Conservation (phyloP, 2,113 vertebrate species). For the Bettongia penicillata region DNA sequence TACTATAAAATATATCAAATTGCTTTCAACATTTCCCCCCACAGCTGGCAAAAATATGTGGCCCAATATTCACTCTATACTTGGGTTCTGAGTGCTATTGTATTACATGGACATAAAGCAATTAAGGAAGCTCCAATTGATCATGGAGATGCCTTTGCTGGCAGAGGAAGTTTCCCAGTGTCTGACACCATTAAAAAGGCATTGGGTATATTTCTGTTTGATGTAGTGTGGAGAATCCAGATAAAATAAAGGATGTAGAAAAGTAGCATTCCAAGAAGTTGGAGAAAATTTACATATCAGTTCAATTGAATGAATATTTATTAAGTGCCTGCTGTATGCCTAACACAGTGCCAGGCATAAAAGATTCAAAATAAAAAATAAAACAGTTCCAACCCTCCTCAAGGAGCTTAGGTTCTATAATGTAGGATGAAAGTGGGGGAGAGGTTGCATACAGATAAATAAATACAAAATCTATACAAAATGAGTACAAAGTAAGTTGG, state of each 20-base stretch:
- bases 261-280: too few species aligned
- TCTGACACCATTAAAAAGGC: fast-evolving
- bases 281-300: too few species aligned
- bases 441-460: too few species aligned
- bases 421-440: too few species aligned
- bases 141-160: constrained; percentile 51
- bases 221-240: background rate
- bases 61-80: constrained; percentile 64
- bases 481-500: background rate
- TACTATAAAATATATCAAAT: constrained; percentile 4
- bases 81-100: constrained; percentile 40
- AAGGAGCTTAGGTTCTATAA: too few species aligned
- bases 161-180: background rate
- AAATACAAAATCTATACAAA: too few species aligned
- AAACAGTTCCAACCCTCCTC: too few species aligned
- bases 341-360: too few species aligned
- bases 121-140: constrained; percentile 64
- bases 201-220: constrained; percentile 16
- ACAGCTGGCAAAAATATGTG: constrained; percentile 54
- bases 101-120: constrained; percentile 39
- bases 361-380: too few species aligned
- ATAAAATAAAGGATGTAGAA: too few species aligned
- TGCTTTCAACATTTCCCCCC: background rate
- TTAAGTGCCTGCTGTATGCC: too few species aligned
- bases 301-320: too few species aligned